Base-by-base conservation (phyloP, 2,888 invertebrate species). In the Agrotis exclamationis region DNA sequence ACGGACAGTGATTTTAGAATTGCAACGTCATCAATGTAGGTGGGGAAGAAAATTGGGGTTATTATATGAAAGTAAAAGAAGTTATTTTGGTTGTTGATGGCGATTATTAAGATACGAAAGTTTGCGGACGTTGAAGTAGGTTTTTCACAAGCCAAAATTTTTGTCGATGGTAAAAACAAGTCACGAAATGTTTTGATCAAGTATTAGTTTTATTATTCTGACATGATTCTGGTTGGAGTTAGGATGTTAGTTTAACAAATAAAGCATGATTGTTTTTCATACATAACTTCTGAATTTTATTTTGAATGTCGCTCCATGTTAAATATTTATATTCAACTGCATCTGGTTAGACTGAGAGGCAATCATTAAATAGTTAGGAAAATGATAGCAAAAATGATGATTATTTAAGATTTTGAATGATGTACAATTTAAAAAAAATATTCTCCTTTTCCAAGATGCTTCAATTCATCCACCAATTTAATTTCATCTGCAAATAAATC, bases 11-110 rank as follows among this genome's bases (percentile, higher is more conserved):
- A 69, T 72, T 70, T 22, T 16, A 62, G 51, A 63, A 74, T 73
- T 63, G 74, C 56, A 51, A 57, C 48, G 66, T 74, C 80, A 73
- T 83, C 74, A 66, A 53, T 51, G 48, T 60, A 51, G 45, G 56
- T 64, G 22, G 58, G 54, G 44, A 39, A 39, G 67, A 64, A 78
- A 74, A 68, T 74, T 68, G 60, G 53, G 22, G 64, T 57, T 45
- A 44, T 67, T 72, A 39, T 39, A 13, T 22, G 24, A 47, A 54
- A n/a, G 13, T 22, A 20, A 47, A 54, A n/a, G 13, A 44, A 28
- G 57, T 60, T 70, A 44, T 60, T 56, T 18, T 28, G 4, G 9
- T 7, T 13, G 14, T 56, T 44, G 13, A 28, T 44, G 18, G 28
- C 13, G 24, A 18, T 71, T 53, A 20, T 24, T 28, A 16, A 4